Conservation (phyloP, 1,140 invertebrate species). For the Heliconius hermathena region DNA sequence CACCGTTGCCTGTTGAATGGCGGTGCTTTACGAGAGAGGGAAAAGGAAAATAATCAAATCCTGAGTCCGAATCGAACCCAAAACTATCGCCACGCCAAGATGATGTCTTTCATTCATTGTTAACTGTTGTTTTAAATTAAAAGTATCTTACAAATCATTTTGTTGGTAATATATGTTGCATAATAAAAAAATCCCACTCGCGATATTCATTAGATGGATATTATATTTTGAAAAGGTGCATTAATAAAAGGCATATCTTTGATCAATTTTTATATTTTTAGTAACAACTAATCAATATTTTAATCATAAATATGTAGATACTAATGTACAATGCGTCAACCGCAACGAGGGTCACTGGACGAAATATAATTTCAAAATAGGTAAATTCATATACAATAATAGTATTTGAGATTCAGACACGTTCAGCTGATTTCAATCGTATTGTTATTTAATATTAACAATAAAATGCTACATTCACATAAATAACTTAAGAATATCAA, state of each 20-base stretch:
- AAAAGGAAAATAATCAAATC: too few species aligned
- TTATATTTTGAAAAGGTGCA: conserved; percentile 5
- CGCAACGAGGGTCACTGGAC: conserved; percentile 65
- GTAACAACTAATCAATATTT: conserved; percentile 81
- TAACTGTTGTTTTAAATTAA: not conserved
- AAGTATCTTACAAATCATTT: not conserved
- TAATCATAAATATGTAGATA: conserved; percentile 74
- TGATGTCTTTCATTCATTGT: too few species aligned
- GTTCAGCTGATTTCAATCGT: conserved; percentile 76
- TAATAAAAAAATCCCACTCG: not conserved
- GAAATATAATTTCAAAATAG: conserved; percentile 70
- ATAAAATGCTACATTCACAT: conserved; percentile 76
- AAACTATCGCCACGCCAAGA: too few species aligned
- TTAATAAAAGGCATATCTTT: conserved; percentile 43
- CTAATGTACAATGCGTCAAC: conserved; percentile 72
- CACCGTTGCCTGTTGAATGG: too few species aligned
- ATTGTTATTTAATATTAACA: conserved; percentile 73
- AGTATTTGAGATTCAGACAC: conserved; percentile 75
- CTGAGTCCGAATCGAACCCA: too few species aligned
- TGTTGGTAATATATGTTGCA: not conserved
- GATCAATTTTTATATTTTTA: conserved; percentile 79
- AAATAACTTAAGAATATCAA: conserved; percentile 75
- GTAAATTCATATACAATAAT: conserved; percentile 70
- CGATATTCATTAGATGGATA: too few species aligned
- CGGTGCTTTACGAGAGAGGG: too few species aligned